Evolutionary conservation across 2,797 vertebrate genomes (phyloP), one percentile per base, ranked within the genome.

Genomic region (Psittacula echo): DNA sequence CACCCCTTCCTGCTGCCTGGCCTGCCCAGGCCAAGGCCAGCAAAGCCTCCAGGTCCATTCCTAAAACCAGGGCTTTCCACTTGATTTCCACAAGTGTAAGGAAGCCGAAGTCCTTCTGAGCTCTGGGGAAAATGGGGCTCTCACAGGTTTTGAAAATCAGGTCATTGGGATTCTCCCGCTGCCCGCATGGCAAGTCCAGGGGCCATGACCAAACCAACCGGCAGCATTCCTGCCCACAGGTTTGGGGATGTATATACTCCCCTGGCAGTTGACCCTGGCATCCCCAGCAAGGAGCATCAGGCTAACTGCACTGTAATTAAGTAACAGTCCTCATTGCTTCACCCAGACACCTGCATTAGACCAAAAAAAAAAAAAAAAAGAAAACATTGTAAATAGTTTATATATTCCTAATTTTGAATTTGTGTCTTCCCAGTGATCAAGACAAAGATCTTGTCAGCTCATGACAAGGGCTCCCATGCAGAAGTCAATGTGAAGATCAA

Each of bases 401-500:
- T 91, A 22, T 62, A 47, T 86, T 91, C 76, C 87, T 91, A 86
- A 37, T 70, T 97, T 92, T 90, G 54, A 82, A 96, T 95, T 94
- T 32, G 0, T 98, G n/a, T 97, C 75, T 73, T 93, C 84, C 48
- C 94, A 99, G 99, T 99, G 78, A 96, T 99, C 93, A 99, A 99
- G 97, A 98, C 98, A 30, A 99, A 98, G 97, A 99, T 99, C 94
- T 98, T 99, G 95, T 99, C 99, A n/a, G 99, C 99, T 87, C 99
- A 99, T 29, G 99, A 99, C 95, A 99, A 99, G 97, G 99, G 99
- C 47, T 99, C 99, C 85, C 99, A 99, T 53, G 99, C 99, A 13
- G 99, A 99, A 96, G 99, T 99, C 96, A 99, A 98, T 54, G 99
- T 99, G 94, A 99, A 99, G 97, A 98, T 99, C 94, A 99, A 99